Evolutionary conservation across 2,797 vertebrate genomes (phyloP).

Genomic region (Poeciliopsis infans): DNA sequence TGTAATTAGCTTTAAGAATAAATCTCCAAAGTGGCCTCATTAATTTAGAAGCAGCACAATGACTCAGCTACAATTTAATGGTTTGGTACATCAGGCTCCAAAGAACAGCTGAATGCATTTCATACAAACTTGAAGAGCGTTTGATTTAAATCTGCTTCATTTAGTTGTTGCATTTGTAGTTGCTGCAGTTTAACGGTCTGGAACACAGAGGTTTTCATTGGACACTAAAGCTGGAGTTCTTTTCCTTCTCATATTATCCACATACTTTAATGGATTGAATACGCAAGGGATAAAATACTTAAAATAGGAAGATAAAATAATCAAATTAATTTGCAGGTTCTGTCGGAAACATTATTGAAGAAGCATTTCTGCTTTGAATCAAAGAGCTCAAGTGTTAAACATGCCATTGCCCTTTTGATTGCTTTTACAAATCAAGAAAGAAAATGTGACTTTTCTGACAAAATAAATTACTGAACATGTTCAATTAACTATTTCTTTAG

Average conservation of each 20-base stretch:
- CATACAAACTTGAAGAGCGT: conserved; percentile 36
- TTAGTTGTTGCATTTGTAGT: conserved; percentile 54
- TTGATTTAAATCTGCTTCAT: conserved; percentile 51
- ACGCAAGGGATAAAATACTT: background rate
- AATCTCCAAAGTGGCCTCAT: conserved; percentile 73
- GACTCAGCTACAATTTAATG: conserved; percentile 68
- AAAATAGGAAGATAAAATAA: background rate
- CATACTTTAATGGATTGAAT: background rate
- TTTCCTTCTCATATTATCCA: background rate
- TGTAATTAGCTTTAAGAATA: conserved; percentile 66
- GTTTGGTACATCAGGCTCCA: conserved; percentile 27
- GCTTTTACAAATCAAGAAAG: too few relatives aligned
- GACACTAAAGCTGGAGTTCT: background rate
- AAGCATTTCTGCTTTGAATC: too few relatives aligned
- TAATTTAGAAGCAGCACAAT: conserved; percentile 66
- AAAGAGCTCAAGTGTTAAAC: too few relatives aligned
- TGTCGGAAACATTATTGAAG: too few relatives aligned
- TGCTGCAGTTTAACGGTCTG: conserved; percentile 40
- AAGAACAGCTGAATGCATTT: conserved; percentile 61
- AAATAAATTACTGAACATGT: too few relatives aligned
- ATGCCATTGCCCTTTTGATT: too few relatives aligned
- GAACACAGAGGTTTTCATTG: conserved; percentile 24
- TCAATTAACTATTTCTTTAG: too few relatives aligned
- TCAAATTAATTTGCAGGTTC: background rate
- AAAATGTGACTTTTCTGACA: too few relatives aligned